Conservation (phyloP, 2,113 vertebrate species). For the Tychaedon coryphoeus region DNA sequence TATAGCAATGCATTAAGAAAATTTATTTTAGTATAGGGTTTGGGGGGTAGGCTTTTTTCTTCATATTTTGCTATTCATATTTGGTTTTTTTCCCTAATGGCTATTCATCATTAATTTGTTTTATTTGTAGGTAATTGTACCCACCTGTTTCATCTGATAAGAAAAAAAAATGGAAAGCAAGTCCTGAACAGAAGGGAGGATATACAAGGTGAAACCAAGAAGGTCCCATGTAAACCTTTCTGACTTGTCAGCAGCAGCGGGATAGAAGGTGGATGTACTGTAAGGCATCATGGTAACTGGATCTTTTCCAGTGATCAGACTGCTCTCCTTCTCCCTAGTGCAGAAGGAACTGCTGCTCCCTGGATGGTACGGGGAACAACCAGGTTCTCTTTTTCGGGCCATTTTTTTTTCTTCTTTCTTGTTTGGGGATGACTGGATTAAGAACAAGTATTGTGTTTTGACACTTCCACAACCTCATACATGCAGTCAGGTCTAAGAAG, state of each 20-base stretch:
- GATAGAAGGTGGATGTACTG: not conserved
- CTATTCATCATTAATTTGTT: not conserved
- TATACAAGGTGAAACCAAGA: not conserved
- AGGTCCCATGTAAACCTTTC: not conserved
- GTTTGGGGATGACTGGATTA: not conserved
- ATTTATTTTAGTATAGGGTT: not conserved
- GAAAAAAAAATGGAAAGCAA: not conserved
- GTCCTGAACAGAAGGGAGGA: not conserved
- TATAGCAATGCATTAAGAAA: not conserved
- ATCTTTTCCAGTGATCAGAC: not conserved
- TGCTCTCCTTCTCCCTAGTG: not conserved
- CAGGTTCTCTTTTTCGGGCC: not conserved
- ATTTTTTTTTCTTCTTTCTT: not conserved
- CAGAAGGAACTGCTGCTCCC: not conserved
- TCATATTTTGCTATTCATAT: not conserved
- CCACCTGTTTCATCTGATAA: not conserved
- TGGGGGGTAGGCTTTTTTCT: rapidly evolving
- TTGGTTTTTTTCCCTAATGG: not conserved
- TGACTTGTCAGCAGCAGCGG: not conserved
- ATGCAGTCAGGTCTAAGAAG: not conserved
- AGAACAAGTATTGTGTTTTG: not conserved
- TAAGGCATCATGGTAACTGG: not conserved
- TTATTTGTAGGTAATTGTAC: not conserved
- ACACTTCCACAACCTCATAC: not conserved
- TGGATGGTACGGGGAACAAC: not conserved